Percentiles rank a stretch among this genome's conserved stretches.
These are phyloP conservation scores for Vipera ursinii DNA, from an alignment of 2,797 vertebrate genomes.

Conservation along the genomic window DNA sequence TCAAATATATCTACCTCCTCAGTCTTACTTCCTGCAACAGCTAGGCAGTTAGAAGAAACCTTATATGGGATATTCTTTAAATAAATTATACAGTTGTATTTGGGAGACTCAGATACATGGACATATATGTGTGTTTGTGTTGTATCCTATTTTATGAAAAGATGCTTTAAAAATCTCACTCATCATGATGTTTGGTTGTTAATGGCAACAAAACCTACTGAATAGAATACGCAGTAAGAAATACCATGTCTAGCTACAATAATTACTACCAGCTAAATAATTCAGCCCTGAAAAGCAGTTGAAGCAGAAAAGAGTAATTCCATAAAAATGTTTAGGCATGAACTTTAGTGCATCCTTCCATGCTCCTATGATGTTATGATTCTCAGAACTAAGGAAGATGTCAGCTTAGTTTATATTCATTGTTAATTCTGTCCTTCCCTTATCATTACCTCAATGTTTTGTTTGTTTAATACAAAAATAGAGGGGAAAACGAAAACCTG, in stretches of 20 bases:
- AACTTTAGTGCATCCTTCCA: neutral
- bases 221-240: neutral
- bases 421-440: neutral
- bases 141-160: neutral
- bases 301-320: neutral
- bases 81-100: neutral
- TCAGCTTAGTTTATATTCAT: neutral
- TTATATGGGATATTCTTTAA: neutral
- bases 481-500: neutral
- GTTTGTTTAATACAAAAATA: neutral
- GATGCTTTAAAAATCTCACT: neutral
- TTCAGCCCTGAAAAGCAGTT: neutral
- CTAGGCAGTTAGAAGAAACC: neutral
- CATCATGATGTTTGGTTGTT: neutral
- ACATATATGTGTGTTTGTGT: neutral
- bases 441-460: neutral
- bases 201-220: neutral
- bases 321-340: neutral
- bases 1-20: neutral
- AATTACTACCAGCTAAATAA: neutral
- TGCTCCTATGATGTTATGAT: neutral
- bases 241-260: neutral
- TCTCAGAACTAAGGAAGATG: neutral
- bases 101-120: neutral
- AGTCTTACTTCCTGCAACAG: neutral